Conservation (phyloP, 2,888 invertebrate species). For the Marasmarcha lunaedactyla region DNA sequence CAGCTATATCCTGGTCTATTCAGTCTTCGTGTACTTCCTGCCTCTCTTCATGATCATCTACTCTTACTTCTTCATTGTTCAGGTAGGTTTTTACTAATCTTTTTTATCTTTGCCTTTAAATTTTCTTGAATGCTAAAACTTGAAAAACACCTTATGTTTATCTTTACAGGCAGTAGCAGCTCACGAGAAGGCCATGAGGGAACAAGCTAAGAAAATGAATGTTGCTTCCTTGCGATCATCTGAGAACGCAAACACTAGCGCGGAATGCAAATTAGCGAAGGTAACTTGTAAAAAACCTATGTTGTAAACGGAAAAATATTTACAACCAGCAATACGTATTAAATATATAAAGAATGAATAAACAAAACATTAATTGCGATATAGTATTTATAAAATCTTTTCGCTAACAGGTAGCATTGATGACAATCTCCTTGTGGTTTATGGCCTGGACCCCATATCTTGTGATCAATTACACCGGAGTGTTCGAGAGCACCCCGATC, state of each 20-base stretch:
- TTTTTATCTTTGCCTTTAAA: too few relatives aligned
- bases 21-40: constrained; percentile 81
- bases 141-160: too few relatives aligned
- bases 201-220: constrained; percentile 95
- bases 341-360: neutral
- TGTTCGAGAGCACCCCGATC: constrained; percentile 79
- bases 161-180: constrained; percentile 77
- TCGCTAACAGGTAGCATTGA: constrained; percentile 78
- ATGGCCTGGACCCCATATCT: constrained; percentile 94
- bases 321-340: too few relatives aligned
- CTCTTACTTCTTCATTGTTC: constrained; percentile 90
- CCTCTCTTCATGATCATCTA: constrained; percentile 86
- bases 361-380: neutral
- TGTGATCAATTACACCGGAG: constrained; percentile 84
- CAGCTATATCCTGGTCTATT: constrained; percentile 84
- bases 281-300: constrained; percentile 28
- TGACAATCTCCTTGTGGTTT: constrained; percentile 91
- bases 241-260: constrained; percentile 81
- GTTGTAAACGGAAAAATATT: constrained; percentile 3
- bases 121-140: too few relatives aligned
- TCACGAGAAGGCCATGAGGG: constrained; percentile 88
- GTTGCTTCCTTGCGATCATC: constrained; percentile 87
- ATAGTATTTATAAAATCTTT: neutral
- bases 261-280: constrained; percentile 90
- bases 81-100: constrained; percentile 55